Conservation (phyloP, 2,888 invertebrate genomes). For the Pinctada fucata region DNA sequence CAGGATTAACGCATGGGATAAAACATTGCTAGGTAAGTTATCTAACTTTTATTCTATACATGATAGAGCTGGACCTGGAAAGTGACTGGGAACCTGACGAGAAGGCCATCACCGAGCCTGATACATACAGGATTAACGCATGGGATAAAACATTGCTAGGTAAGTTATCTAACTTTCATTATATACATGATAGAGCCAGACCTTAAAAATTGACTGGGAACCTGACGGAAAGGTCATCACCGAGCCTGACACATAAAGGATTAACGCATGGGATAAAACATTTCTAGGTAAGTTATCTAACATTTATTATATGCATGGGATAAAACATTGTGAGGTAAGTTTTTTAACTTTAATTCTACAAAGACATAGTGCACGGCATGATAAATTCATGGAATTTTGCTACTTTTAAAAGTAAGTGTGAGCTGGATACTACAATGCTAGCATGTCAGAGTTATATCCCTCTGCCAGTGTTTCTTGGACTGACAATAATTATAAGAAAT, state of each 20-base stretch:
- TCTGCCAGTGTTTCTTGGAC: too few relatives aligned
- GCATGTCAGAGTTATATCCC: too few relatives aligned
- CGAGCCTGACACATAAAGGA: constrained; percentile 66
- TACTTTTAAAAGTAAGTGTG: too few relatives aligned
- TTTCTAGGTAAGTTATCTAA: constrained; percentile 62
- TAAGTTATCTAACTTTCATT: too few relatives aligned
- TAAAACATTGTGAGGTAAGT: constrained; percentile 69
- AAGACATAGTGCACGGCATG: too few relatives aligned
- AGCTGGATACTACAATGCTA: too few relatives aligned
- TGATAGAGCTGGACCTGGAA: constrained; percentile 54
- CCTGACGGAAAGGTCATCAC: constrained; percentile 70
- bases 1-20: constrained; percentile 73
- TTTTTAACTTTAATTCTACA: too few relatives aligned
- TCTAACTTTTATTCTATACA: too few relatives aligned
- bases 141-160: constrained; percentile 74
- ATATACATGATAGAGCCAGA: constrained; percentile 52
- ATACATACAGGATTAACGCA: constrained; percentile 68
- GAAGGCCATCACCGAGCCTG: constrained; percentile 67
- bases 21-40: constrained; percentile 70
- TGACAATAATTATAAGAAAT: too few relatives aligned
- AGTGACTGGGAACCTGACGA: constrained; percentile 72
- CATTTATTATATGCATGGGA: constrained; percentile 63
- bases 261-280: constrained; percentile 74
- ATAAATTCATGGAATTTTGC: too few relatives aligned
- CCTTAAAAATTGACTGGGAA: constrained; percentile 65